Evolutionary conservation across 2,888 invertebrate genomes (phyloP), one percentile per base, ranked within the genome.

Genomic region (Coleophora deauratella): DNA sequence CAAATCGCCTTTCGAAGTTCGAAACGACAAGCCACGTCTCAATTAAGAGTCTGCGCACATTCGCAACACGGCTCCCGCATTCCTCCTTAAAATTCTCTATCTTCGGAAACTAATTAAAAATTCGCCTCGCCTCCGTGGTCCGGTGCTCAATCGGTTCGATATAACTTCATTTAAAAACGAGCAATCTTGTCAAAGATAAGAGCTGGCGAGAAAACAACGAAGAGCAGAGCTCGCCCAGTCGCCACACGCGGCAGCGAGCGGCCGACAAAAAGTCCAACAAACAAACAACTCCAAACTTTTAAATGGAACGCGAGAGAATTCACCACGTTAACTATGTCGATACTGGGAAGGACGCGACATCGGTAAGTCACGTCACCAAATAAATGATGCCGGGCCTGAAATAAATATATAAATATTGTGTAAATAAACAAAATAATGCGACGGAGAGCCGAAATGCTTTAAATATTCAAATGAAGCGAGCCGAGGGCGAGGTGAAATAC

Each of bases 41-140:
- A 82, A 84, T 84, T 84, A 81, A 82, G 72, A 65, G 74, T 74
- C 75, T 57, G 71, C 70, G 68, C 66, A 66, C 73, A 74, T 62
- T 64, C 62, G 58, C 56, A 66, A 79, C 81, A 79, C 66, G 68
- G 66, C 72, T 71, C 74, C 69, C 58, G 21, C 78, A 81, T 82
- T 77, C 81, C 81, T 72, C 66, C 72, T 75, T 72, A 72, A 77
- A 82, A 79, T 80, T 75, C 78, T 73, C 77, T 80, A 82, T 80
- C 80, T 81, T 84, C 73, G 84, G 81, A 81, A 82, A 84, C 84
- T 85, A 85, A 84, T 85, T 85, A 85, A 84, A 84, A 84, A 84
- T 84, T 82, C 82, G 82, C 79, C 63, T 75, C 79, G 76, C 75
- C 80, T 74, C 64, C 72, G 62, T 72, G 63, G 73, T 64, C 67